A percentile compares a stretch with the other conserved stretches of the same genome.
Evolutionary conservation across 2,888 invertebrate genomes (phyloP).

Genomic region (Augiades crinisus): DNA sequence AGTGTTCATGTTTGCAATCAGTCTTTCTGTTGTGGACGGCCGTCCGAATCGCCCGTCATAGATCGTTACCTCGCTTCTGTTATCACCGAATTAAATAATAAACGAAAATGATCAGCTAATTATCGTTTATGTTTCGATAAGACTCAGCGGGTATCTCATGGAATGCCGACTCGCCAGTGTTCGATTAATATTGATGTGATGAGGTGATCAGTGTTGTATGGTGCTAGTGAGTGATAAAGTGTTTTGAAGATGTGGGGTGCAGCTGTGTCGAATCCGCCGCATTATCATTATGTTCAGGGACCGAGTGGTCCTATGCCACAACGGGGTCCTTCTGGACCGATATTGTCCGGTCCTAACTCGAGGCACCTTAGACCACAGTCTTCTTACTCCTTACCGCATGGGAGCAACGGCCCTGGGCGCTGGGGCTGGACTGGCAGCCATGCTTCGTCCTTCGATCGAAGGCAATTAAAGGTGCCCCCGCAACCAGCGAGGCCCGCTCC

Average conservation of each 20-base stretch:
- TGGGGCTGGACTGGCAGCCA: slow-evolving; percentile 80
- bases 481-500: slow-evolving; percentile 71
- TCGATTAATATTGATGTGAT: slow-evolving; percentile 55
- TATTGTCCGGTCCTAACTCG: slow-evolving; percentile 59
- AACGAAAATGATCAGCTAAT: slow-evolving; percentile 59
- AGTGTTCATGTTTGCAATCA: slow-evolving; percentile 64
- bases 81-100: slow-evolving; percentile 57
- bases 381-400: slow-evolving; percentile 79
- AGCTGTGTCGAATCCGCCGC: slow-evolving; percentile 71
- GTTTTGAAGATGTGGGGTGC: slow-evolving; percentile 71
- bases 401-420: slow-evolving; percentile 77
- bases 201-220: slow-evolving; percentile 55
- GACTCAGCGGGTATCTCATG: slow-evolving; percentile 47
- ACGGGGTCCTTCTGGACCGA: slow-evolving; percentile 62
- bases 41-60: slow-evolving; percentile 64
- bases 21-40: slow-evolving; percentile 72
- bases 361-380: slow-evolving; percentile 70
- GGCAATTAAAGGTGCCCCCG: slow-evolving; percentile 71
- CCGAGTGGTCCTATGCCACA: slow-evolving; percentile 53
- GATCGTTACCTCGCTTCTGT: slow-evolving; percentile 53
- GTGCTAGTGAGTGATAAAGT: slow-evolving; percentile 55
- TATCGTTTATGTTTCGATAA: slow-evolving; percentile 61
- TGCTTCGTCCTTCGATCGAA: slow-evolving; percentile 74
- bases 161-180: slow-evolving; percentile 61
- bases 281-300: slow-evolving; percentile 70